A percentile compares a stretch with the other conserved stretches of the same genome.
These are phyloP conservation scores for Gnathochromis pfefferi DNA, from an alignment of 2,113 vertebrate species.

Conservation along the genomic window DNA sequence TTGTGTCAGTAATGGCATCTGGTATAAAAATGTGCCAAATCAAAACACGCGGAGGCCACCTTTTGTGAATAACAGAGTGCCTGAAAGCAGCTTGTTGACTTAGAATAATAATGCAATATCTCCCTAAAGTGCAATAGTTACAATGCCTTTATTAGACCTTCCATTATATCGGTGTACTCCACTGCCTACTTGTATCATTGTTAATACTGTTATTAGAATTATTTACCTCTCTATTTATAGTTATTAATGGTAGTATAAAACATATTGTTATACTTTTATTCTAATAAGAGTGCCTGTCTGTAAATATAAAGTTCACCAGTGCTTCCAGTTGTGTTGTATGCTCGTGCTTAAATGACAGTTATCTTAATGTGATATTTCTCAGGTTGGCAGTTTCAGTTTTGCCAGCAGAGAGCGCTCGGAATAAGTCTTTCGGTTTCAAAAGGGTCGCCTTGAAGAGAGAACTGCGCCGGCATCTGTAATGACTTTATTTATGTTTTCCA, in stretches of 20 bases:
- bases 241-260: not conserved
- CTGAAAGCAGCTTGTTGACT: not conserved
- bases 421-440: not conserved
- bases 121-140: not conserved
- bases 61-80: not conserved
- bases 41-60: not conserved
- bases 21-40: not conserved
- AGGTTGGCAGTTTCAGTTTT: not conserved
- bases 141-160: not conserved
- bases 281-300: not conserved
- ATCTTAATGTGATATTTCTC: not conserved
- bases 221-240: not conserved
- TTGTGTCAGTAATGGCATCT: not conserved
- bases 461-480: not conserved
- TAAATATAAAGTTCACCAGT: not conserved
- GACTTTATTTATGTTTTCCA: conserved; percentile 43
- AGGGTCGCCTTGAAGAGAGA: not conserved
- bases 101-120: not conserved
- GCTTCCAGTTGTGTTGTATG: not conserved
- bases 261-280: not conserved
- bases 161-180: rapidly evolving
- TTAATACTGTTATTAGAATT: not conserved
- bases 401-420: not conserved
- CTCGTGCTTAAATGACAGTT: not conserved
- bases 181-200: not conserved